Percentiles rank a stretch among this genome's conserved stretches.
phyloP scores from a whole-genome alignment of 2,888 invertebrate genomes.

The Malthinus seriepunctatus region DNA sequence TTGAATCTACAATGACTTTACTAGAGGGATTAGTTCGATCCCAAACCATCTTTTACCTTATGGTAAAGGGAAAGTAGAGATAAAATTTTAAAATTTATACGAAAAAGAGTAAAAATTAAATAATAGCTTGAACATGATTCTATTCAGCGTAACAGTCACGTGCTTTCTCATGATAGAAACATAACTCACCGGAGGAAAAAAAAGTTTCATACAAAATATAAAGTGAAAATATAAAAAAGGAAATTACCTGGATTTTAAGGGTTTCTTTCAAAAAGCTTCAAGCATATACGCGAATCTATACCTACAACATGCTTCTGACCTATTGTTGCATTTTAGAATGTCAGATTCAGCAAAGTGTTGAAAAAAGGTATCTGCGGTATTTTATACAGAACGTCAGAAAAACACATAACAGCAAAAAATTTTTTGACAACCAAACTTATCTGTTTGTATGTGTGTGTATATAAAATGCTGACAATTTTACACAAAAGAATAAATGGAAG shows the following conservation, averaged over 20 bases:
- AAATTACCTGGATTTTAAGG: conserved; percentile 8
- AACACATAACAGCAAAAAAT: background rate
- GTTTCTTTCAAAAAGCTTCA: conserved; percentile 3
- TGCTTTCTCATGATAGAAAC: no score
- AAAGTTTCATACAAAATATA: background rate
- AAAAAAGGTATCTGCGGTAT: conserved; percentile 8
- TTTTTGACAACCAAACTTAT: conserved; percentile 1
- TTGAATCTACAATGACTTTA: no score
- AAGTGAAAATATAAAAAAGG: conserved; percentile 5
- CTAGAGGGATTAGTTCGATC: no score
- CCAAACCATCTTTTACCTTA: no score
- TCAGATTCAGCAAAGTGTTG: conserved; percentile 13
- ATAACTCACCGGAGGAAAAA: background rate
- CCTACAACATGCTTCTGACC: conserved; percentile 12
- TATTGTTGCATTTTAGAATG: conserved; percentile 14
- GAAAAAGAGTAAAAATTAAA: no score
- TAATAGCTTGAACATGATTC: no score
- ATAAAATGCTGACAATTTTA: background rate
- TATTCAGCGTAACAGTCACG: no score
- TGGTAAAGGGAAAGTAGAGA: no score
- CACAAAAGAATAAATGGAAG: background rate
- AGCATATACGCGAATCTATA: background rate
- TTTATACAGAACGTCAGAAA: conserved; percentile 6
- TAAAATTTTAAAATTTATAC: no score
- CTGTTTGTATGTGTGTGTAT: background rate